Base-by-base conservation (phyloP, 2,888 invertebrate genomes). In the Argynnis bischoffii region DNA sequence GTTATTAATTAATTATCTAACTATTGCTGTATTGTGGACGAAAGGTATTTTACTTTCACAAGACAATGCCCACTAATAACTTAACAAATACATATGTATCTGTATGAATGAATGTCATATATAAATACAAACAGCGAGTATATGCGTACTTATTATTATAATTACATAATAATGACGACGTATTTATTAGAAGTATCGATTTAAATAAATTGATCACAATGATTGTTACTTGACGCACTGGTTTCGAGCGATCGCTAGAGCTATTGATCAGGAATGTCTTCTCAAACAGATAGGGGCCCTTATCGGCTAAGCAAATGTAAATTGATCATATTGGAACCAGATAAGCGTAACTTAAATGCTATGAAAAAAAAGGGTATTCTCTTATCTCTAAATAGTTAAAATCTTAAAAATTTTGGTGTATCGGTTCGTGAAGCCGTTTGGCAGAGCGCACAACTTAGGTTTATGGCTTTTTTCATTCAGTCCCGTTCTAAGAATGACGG, bases 381-480 rank as follows among this genome's bases (percentile, higher is more conserved):
- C 77, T 81, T 81, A 82, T 85, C 83, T 78, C 80, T 78, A 83
- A 84, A 86, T 85, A 86, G 85, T 85, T 84, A 81, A 84, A 85
- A 82, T 80, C 80, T 79, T 76, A 75, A 83, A 83, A 83, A 83
- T 82, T 84, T 84, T 75, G 82, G 86, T 88, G 88, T 88, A 88
- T 83, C 86, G 89, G 85, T 82, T 89, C 85, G 87, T 89, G 85
- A 88, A 89, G 85, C 87, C 84, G 89, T 90, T 90, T 87, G 88
- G 87, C 88, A 48, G 87, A 88, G 80, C 55, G 71, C 69, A 72
- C 69, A 63, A 72, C 79, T 83, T 82, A 79, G 81, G 83, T 87
- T 87, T 88, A 85, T 82, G 82, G 80, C 78, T 85, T 90, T 89
- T 90, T 89, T 88, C 86, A 86, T 89, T 87, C 83, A 88, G 84